A percentile compares a stretch with the other conserved stretches of the same genome.
phyloP scores from a whole-genome alignment of 2,797 vertebrate species.

The Pygocentrus nattereri region DNA sequence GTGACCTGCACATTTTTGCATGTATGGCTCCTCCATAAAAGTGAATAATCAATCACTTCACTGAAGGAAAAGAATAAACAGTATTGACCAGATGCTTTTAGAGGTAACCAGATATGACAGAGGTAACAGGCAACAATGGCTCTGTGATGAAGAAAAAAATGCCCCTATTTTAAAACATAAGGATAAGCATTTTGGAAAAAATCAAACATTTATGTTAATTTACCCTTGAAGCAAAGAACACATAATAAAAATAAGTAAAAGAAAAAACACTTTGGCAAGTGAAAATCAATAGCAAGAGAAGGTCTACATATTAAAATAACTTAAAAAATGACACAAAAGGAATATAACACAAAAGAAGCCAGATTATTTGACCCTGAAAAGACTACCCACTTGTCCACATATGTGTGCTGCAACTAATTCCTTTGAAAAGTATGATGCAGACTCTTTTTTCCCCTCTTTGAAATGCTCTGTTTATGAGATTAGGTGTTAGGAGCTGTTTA shows the following conservation, averaged over 20 bases:
- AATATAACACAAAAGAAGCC: conserved; percentile 48
- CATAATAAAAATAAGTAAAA: conserved; percentile 47
- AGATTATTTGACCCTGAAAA: conserved; percentile 55
- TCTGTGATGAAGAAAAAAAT: conserved; percentile 52
- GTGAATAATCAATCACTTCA: background rate
- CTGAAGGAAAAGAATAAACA: background rate
- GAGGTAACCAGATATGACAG: conserved; percentile 2
- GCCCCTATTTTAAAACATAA: conserved; percentile 61
- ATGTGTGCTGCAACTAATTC: conserved; percentile 18
- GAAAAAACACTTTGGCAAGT: conserved; percentile 54
- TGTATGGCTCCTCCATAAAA: background rate
- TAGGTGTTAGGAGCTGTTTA: conserved; percentile 14
- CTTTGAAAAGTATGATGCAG: background rate
- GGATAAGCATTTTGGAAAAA: conserved; percentile 57
- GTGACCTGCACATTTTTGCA: background rate
- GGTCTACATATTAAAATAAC: conserved; percentile 65
- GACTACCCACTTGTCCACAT: conserved; percentile 53
- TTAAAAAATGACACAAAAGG: conserved; percentile 70
- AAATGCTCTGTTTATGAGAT: conserved; percentile 23
- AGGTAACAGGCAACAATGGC: conserved; percentile 39
- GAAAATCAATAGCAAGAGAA: conserved; percentile 60
- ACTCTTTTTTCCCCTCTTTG: background rate
- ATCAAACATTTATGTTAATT: conserved; percentile 37
- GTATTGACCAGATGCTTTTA: background rate
- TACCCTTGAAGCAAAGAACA: conserved; percentile 61